Base-by-base conservation (phyloP, 1,140 invertebrate genomes). In the Drosophila guanche region DNA sequence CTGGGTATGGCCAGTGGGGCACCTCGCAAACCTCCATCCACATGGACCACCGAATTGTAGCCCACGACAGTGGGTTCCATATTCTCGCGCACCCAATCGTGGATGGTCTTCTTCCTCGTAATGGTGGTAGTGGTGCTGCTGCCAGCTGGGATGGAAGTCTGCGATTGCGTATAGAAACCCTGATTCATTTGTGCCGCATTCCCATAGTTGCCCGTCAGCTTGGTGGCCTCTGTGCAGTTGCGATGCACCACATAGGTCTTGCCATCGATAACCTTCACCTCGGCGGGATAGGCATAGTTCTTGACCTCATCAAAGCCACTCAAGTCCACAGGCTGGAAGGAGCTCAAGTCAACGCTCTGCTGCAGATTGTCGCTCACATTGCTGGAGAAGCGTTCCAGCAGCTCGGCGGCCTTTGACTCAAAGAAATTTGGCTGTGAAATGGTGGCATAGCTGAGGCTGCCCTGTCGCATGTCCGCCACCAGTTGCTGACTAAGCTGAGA, bases 221-320 rank as follows among this genome's bases (percentile, higher is more conserved):
- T 86, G 2, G 69, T 76, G 20, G 90, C 90, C 48, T 91, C 90
- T 0, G 90, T 91, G 29, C 79, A 88, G 47, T 91, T 91, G 6
- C 89, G 79, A 53, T 91, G 89, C 42, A 90, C 90, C 6, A 90
- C 68, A 52, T 81, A 90, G 5, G 88, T 89, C 41, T 91, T 88
- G 23, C 90, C 90, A 46, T 85, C 73, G 37, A 91, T 72, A 5
- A 90, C 79, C 51, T 90, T 91, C 1, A 91, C 88, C 53, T 90
- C 89, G 4, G 90, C 66, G 2, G 90, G 90, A 23, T 90, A 91
- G 4, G 79, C 85, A 48, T 80, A 83, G 62, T 90, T 90, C 45
- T 88, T 86, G 4, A 90, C 81, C 52, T 90, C 85, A 56, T 91
- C 90, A 4, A 80, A 91, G 4, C 68, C 70, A 37, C 66, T 89